Evolutionary conservation across 2,113 vertebrate genomes (phyloP), one percentile per base, ranked within the genome.

Genomic region (Myiozetetes cayanensis): DNA sequence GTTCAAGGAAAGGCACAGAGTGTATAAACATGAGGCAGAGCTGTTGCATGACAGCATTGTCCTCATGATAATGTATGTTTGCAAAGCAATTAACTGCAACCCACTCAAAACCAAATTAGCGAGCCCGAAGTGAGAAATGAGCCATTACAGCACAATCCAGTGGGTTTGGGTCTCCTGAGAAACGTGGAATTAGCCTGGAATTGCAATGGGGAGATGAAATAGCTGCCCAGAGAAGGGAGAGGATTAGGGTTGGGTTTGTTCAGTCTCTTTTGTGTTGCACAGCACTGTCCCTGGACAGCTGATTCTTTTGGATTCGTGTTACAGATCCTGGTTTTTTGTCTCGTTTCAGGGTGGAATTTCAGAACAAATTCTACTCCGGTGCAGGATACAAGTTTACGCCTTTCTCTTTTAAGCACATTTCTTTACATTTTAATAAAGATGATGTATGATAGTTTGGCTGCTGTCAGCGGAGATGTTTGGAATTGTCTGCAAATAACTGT

Each of bases 311-410:
- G 30, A 75, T 82, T 91, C 52, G 62, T 53, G 10, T 14, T 41
- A 35, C 13, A 20, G 12, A 28, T 73, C 37, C 14, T 95, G 12
- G 0, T 39, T 66, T 61, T 91, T 95, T 79, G 30, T 95, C 95
- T 94, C 16, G 16, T 89, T 94, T 88, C 97, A 99, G 99, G 99
- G 99, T 99, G 97, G 99, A 99, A 97, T 99, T 99, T 98, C 99
- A 99, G 97, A 99, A 98, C 97, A 99, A 99, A 91, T 99, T 99
- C 98, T 99, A 99, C 92, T 95, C 98, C 30, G 99, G 99, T 41
- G 97, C 97, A 74, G 99, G 99, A 89, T 97, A 99, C 98, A 99
- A 99, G 97, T 99, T 99, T 96, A 97, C 97, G 16, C 99, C 99
- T 59, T 99, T 99, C 95, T 98, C 98, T 55, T 99, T 99, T 95